phyloP scores from a whole-genome alignment of 2,888 invertebrate species.

The Tenodera sinensis region DNA sequence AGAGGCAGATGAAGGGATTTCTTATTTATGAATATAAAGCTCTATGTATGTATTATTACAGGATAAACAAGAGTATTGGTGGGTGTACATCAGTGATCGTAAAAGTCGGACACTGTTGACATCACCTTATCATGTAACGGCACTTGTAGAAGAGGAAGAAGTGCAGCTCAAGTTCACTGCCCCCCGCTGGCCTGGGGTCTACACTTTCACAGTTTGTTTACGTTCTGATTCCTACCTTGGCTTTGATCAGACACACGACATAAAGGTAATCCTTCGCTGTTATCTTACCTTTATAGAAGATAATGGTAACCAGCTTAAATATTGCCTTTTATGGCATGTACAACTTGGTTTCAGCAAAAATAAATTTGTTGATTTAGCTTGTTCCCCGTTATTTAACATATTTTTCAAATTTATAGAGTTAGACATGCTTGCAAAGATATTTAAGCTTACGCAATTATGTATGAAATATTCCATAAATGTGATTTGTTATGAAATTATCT shows the following conservation, averaged over 20 bases:
- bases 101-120: slow-evolving; percentile 88
- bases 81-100: slow-evolving; percentile 96
- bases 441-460: too few relatives aligned
- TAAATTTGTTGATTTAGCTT: too few relatives aligned
- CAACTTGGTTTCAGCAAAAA: too few relatives aligned
- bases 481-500: too few relatives aligned
- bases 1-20: too few relatives aligned
- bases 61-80: slow-evolving; percentile 98
- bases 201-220: slow-evolving; percentile 88
- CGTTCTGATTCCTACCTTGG: slow-evolving; percentile 97
- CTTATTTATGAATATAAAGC: slow-evolving; percentile 10
- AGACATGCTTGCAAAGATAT: too few relatives aligned
- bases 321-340: too few relatives aligned
- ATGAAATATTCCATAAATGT: too few relatives aligned
- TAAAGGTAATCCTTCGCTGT: slow-evolving; percentile 58
- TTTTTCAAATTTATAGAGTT: too few relatives aligned
- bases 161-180: slow-evolving; percentile 95
- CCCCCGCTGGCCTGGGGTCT: slow-evolving; percentile 88
- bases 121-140: slow-evolving; percentile 90
- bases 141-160: slow-evolving; percentile 84
- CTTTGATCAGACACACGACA: slow-evolving; percentile 91
- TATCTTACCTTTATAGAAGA: too few relatives aligned
- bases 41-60: slow-evolving; percentile 36
- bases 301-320: too few relatives aligned
- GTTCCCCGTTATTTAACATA: too few relatives aligned